A percentile compares a stretch with the other conserved stretches of the same genome.
Evolutionary conservation across 2,888 invertebrate genomes (phyloP).

Genomic region (Argyresthia albistria): DNA sequence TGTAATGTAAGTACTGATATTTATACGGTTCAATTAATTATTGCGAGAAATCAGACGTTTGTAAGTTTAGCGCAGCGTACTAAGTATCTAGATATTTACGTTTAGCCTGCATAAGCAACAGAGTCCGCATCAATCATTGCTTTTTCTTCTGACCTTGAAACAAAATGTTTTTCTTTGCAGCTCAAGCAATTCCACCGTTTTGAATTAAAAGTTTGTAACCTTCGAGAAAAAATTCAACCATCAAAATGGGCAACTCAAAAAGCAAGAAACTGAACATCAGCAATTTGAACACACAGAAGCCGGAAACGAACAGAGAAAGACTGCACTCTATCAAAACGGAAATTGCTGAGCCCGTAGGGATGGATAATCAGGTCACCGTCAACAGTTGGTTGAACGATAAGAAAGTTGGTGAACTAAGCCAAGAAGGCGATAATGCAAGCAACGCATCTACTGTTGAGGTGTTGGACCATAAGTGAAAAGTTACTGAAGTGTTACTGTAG

Average conservation of each 20-base stretch:
- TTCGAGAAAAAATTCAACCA: neutral
- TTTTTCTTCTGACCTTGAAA: no score
- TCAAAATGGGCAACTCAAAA: conserved; percentile 56
- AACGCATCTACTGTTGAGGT: conserved; percentile 64
- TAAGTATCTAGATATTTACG: no score
- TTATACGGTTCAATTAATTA: no score
- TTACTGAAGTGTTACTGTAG: neutral
- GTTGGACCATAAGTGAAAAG: conserved; percentile 60
- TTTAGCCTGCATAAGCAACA: no score
- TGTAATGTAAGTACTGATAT: no score
- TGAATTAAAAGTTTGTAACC: neutral
- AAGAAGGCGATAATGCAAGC: conserved; percentile 42
- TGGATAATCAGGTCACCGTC: neutral
- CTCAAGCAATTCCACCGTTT: no score
- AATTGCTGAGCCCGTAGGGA: conserved; percentile 20
- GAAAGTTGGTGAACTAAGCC: neutral
- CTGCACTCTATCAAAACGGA: conserved; percentile 49
- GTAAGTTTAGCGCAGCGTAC: no score
- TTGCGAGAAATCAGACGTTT: no score
- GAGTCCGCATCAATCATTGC: no score
- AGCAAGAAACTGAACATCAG: conserved; percentile 58
- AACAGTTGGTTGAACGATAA: neutral
- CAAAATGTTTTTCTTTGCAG: no score
- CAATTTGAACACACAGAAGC: conserved; percentile 23
- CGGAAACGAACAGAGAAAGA: conserved; percentile 23